Conservation (phyloP, 37 sponge, comb jelly and placozoan species). For the Chondrilla cf. caribensis region DNA sequence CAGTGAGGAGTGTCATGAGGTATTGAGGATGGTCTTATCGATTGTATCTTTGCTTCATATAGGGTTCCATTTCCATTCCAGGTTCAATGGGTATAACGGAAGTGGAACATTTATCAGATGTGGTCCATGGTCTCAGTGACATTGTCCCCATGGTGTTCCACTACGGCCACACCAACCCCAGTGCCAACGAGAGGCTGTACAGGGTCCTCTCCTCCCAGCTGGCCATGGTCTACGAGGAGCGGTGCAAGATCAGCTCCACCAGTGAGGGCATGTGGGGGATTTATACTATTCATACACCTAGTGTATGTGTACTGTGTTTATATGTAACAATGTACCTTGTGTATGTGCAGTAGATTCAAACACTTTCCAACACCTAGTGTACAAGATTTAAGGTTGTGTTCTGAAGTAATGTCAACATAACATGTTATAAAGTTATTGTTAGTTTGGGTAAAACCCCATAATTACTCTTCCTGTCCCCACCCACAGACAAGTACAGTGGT, state of each 20-base stretch:
- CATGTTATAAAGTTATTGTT: no score
- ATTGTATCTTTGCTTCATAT: background rate
- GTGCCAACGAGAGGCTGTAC: slow-evolving; percentile 79
- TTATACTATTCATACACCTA: background rate
- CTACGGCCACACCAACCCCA: slow-evolving; percentile 72
- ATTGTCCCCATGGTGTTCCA: slow-evolving; percentile 81
- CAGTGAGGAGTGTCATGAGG: no score
- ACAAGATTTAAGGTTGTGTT: slow-evolving; percentile 47
- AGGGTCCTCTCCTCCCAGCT: slow-evolving; percentile 50
- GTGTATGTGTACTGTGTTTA: background rate
- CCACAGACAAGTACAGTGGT: slow-evolving; percentile 61
- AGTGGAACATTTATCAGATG: slow-evolving; percentile 58
- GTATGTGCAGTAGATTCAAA: background rate
- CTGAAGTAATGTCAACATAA: no score
- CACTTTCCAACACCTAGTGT: slow-evolving; percentile 28
- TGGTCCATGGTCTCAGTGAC: slow-evolving; percentile 68
- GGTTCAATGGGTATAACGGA: slow-evolving; percentile 40
- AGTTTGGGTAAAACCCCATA: no score
- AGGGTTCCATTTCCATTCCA: background rate
- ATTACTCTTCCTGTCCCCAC: background rate
- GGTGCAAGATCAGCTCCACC: slow-evolving; percentile 54
- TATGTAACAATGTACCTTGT: background rate
- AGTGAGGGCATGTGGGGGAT: slow-evolving; percentile 26
- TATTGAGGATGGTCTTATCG: no score
- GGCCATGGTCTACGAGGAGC: slow-evolving; percentile 57